These are phyloP conservation scores for Amphilophus citrinellus DNA, from an alignment of 2,113 vertebrate species.

Conservation along the genomic window DNA sequence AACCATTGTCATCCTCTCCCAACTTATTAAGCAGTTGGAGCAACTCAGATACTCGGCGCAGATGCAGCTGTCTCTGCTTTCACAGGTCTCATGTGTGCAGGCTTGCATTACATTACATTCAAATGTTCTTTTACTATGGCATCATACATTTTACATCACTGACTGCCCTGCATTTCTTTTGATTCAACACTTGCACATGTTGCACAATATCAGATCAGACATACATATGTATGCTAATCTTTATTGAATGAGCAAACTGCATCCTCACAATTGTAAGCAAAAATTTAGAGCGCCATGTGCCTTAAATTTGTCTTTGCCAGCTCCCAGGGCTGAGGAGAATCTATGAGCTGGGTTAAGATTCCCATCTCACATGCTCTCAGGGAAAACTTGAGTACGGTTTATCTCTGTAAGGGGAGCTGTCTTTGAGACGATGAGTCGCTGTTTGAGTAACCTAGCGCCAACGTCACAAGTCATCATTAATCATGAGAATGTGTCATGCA, in stretches of 20 bases:
- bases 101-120: neutral
- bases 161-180: slow-evolving; percentile 29
- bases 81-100: neutral
- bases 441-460: slow-evolving; percentile 49
- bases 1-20: slow-evolving; percentile 24
- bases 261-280: slow-evolving; percentile 26
- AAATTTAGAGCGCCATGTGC: slow-evolving; percentile 12
- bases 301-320: slow-evolving; percentile 42
- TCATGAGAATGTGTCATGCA: slow-evolving; percentile 57
- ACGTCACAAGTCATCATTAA: slow-evolving; percentile 68
- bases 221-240: slow-evolving; percentile 33
- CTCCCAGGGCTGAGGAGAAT: slow-evolving; percentile 19
- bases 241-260: slow-evolving; percentile 42
- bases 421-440: slow-evolving; percentile 16
- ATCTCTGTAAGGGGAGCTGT: slow-evolving; percentile 51
- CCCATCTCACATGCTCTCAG: slow-evolving; percentile 45
- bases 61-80: slow-evolving; percentile 6
- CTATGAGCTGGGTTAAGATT: slow-evolving; percentile 37
- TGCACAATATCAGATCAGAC: slow-evolving; percentile 4
- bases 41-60: slow-evolving; percentile 7
- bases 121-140: neutral
- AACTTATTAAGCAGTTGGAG: slow-evolving; percentile 35
- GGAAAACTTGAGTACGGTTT: slow-evolving; percentile 48
- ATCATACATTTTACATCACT: slow-evolving; percentile 20
- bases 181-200: slow-evolving; percentile 28